A percentile compares a stretch with the other conserved stretches of the same genome.
phyloP scores from a whole-genome alignment of 2,888 invertebrate genomes.

The Piscicola geometra region DNA sequence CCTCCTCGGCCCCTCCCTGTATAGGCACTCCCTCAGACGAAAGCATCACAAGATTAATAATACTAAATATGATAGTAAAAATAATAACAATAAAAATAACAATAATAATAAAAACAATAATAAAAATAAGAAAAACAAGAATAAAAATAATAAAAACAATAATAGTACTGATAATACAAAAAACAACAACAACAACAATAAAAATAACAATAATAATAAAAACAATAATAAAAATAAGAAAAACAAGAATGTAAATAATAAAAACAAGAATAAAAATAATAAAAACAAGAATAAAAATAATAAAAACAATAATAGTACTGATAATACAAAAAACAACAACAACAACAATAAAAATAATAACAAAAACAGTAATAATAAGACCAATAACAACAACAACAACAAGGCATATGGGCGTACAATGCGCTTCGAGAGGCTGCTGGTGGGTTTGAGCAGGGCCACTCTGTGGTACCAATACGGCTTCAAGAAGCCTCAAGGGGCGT shows the following conservation, averaged over 20 bases:
- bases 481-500: constrained; percentile 55
- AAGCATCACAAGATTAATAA: too few relatives aligned
- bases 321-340: constrained; percentile 4
- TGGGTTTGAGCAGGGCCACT: constrained; percentile 55
- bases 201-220: constrained; percentile 8
- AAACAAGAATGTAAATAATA: not conserved
- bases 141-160: not conserved
- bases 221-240: constrained; percentile 15
- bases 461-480: constrained; percentile 61
- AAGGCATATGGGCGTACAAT: not conserved
- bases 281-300: constrained; percentile 11
- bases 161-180: not conserved
- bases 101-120: too few relatives aligned
- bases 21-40: too few relatives aligned
- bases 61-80: too few relatives aligned
- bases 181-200: not conserved
- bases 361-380: not conserved
- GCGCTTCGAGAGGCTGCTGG: constrained; percentile 42
- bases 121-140: not conserved
- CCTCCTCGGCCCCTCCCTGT: too few relatives aligned
- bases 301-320: constrained; percentile 9
- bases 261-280: constrained; percentile 5
- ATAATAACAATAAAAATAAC: too few relatives aligned
- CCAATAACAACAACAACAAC: not conserved
- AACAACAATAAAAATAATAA: constrained; percentile 17